Evolutionary conservation across 2,113 vertebrate species (phyloP).

Genomic region (Chionodraco myersi): DNA sequence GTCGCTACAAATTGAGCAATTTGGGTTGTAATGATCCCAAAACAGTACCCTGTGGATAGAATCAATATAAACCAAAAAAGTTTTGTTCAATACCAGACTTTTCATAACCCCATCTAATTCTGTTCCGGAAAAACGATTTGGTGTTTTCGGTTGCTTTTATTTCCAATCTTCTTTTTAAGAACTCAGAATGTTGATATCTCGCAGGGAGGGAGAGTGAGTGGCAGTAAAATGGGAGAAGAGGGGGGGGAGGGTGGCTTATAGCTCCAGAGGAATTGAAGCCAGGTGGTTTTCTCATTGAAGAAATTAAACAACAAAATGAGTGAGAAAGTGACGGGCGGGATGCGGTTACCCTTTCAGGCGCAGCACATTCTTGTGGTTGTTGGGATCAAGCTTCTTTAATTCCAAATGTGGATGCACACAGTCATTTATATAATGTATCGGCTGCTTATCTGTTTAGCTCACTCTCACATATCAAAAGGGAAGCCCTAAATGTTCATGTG

Average conservation of each 20-base stretch:
- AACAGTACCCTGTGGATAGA: not conserved
- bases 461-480: slow-evolving; percentile 29
- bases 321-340: too few relatives aligned
- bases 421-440: slow-evolving; percentile 51
- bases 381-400: slow-evolving; percentile 20
- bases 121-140: too few relatives aligned
- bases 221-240: slow-evolving; percentile 13
- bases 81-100: not conserved
- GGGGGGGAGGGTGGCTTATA: slow-evolving; percentile 8
- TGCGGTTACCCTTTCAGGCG: too few relatives aligned
- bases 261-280: slow-evolving; percentile 57
- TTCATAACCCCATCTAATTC: too few relatives aligned
- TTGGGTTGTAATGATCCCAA: not conserved
- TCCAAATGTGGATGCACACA: slow-evolving; percentile 39
- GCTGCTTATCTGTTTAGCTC: slow-evolving; percentile 35
- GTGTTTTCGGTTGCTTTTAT: not conserved
- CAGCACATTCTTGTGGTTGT: slow-evolving; percentile 8
- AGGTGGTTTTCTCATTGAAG: slow-evolving; percentile 74
- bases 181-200: slow-evolving; percentile 22
- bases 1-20: not conserved
- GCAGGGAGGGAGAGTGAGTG: slow-evolving; percentile 2
- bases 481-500: slow-evolving; percentile 28
- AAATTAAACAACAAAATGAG: slow-evolving; percentile 66
- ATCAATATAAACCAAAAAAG: not conserved
- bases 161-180: slow-evolving; percentile 15